Base-by-base conservation (phyloP, 2,888 invertebrate genomes). In the Aphodius granarius region DNA sequence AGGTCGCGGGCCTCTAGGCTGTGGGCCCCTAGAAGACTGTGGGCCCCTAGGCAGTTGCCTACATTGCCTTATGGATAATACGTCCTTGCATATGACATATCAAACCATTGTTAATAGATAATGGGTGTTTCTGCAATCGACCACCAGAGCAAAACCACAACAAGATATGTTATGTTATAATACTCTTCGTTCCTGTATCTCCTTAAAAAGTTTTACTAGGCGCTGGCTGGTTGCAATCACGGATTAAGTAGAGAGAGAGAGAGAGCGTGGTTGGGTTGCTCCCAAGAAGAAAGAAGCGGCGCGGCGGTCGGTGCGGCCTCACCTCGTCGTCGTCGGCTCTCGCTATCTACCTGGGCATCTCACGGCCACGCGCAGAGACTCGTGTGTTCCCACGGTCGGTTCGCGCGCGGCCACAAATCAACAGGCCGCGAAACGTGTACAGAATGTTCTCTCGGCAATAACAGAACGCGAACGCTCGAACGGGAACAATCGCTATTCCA, bases 301-400 rank as follows among this genome's bases (percentile, higher is more conserved):
- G 73, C 74, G 74, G 74, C 74, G 74, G 68, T 70, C 74, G 74
- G 43, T 43, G 68, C 74, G 74, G 74, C 74, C 74, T 74, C 74
- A 74, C 74, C 74, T 43, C 43, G 13, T 6, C 43, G 43, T 43
- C 43, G 13, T 6, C 43, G 43, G 43, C 43, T 43, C 43, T 43
- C 76, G 73, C 74, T 76, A 76, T 76, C 76, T 76, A 76, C 76
- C 76, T 76, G 76, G 71, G 73, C 74, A 76, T 76, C 76, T 76
- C 76, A 76, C 76, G 76, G 76, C 76, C 76, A 76, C 76, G 76
- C 76, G 76, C 73, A 76, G 74, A 74, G 76, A 76, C 76, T 76
- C 76, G 76, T 73, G 76, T 76, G 76, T 76, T 76, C 76, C 76
- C 76, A 76, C 76, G 76, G 76, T 76, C 76, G 76, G 72, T 66